Evolutionary conservation across 2,113 vertebrate species (phyloP), one percentile per base, ranked within the genome.

Genomic region (Carettochelys insculpta): DNA sequence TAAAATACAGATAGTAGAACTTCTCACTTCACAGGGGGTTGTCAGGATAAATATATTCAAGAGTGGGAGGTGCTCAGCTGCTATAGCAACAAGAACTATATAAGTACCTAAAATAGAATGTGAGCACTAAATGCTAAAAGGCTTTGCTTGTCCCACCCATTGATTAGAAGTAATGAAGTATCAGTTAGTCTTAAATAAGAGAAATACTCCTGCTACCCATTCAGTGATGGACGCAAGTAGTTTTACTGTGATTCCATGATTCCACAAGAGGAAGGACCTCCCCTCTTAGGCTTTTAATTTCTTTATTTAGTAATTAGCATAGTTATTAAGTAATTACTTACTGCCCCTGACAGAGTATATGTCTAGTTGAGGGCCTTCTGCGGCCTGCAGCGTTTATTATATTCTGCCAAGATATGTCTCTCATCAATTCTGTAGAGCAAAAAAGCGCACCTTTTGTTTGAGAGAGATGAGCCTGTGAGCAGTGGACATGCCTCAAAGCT

Each of bases 81-180:
- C 96, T 94, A 96, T 96, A 95, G 96, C 96, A 96, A 96, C 96
- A 81, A 94, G 90, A 95, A 92, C 95, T 93, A 93, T 85, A 93
- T 91, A 90, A 90, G 92, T 90, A 13, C 83, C 95, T 90, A 92
- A 96, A 96, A 96, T 93, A 96, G 95, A 88, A 41, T 54, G 89
- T 84, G 94, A 89, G 90, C 5, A 47, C 85, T 94, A 92, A 51
- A 27, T 75, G 41, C 71, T 1, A 12, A 29, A 25, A 75, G 13
- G 71, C 14, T 45, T 75, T 75, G 71, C 71, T 45, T 29, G 24
- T 75, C 6, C 61, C 61, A 12, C 61, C 58, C 4, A 17, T 65
- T 65, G 58, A 65, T n/a, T 65, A 65, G n/a, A 16, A 17, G 61
- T 38, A 38, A 38, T 38, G 20, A 68, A 68, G 61, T 68, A n/a